A percentile compares a stretch with the other conserved stretches of the same genome.
Evolutionary conservation across 2,888 invertebrate species (phyloP).

Genomic region (Drosophila rubida): DNA sequence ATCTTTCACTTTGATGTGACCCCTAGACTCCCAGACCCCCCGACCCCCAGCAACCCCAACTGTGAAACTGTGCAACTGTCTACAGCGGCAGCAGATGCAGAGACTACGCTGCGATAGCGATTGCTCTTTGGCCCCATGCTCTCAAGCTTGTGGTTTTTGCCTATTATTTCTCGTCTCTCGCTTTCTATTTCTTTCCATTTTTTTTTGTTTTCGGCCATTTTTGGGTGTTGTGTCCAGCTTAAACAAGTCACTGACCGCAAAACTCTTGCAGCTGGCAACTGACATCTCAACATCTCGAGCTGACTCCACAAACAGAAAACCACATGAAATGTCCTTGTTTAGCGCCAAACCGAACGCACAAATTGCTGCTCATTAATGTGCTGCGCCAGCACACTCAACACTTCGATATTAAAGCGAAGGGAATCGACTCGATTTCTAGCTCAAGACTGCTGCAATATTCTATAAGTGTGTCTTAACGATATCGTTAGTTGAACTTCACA

Average conservation of each 20-base stretch:
- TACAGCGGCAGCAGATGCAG: not conserved
- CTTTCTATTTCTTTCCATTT: not conserved
- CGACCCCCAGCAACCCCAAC: constrained; percentile 2
- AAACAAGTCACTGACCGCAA: constrained; percentile 2
- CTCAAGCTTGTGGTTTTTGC: constrained; percentile 25
- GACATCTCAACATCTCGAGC: constrained; percentile 10
- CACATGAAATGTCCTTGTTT: constrained; percentile 18
- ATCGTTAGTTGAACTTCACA: too few relatives aligned
- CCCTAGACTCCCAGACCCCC: too few relatives aligned
- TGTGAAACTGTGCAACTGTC: not conserved
- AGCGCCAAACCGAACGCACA: constrained; percentile 16
- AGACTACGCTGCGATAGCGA: not conserved
- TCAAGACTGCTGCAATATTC: not conserved
- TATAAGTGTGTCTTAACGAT: too few relatives aligned
- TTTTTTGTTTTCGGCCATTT: not conserved
- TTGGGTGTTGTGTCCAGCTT: constrained; percentile 6
- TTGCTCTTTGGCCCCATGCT: not conserved
- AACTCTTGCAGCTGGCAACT: constrained; percentile 11
- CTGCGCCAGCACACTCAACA: not conserved
- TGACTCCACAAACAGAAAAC: not conserved
- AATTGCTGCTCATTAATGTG: not conserved
- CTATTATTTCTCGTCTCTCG: not conserved
- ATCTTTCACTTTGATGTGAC: constrained; percentile 71
- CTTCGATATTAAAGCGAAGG: not conserved
- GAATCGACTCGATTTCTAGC: not conserved